phyloP scores from a whole-genome alignment of 2,113 vertebrate species.

The Lagopus leucura region DNA sequence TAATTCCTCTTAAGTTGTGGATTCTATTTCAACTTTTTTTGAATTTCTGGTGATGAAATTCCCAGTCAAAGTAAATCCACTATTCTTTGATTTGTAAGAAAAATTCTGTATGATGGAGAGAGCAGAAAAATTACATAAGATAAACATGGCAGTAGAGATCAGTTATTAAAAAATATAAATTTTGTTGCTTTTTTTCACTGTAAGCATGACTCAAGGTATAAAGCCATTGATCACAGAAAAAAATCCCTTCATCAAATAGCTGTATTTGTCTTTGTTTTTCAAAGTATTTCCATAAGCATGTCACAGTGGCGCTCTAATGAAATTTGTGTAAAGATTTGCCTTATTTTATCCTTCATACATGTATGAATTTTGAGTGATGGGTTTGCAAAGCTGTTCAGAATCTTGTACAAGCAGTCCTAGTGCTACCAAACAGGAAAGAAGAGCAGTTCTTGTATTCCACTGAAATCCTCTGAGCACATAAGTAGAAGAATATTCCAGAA shows the following conservation, averaged over 20 bases:
- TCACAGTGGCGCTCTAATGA: neutral
- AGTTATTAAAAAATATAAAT: neutral
- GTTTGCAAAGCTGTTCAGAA: neutral
- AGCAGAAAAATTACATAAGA: neutral
- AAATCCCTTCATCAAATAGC: neutral
- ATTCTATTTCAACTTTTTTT: neutral
- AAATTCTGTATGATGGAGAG: neutral
- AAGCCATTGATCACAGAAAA: neutral
- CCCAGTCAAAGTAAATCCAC: neutral
- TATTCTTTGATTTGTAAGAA: neutral
- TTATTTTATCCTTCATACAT: neutral
- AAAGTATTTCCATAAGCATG: neutral
- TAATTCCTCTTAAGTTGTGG: neutral
- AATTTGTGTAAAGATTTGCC: neutral
- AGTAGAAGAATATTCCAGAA: too few relatives aligned
- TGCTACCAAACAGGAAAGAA: neutral
- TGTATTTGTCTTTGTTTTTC: neutral
- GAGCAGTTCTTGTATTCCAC: accelerated
- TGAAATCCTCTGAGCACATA: neutral
- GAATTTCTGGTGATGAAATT: neutral
- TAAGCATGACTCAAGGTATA: neutral
- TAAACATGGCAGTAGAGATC: neutral
- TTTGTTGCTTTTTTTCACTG: neutral
- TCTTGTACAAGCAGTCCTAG: neutral
- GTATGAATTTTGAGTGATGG: neutral